A percentile compares a stretch with the other conserved stretches of the same genome.
These are phyloP conservation scores for Papilio helenus DNA, from an alignment of 1,140 invertebrate genomes.

Conservation along the genomic window DNA sequence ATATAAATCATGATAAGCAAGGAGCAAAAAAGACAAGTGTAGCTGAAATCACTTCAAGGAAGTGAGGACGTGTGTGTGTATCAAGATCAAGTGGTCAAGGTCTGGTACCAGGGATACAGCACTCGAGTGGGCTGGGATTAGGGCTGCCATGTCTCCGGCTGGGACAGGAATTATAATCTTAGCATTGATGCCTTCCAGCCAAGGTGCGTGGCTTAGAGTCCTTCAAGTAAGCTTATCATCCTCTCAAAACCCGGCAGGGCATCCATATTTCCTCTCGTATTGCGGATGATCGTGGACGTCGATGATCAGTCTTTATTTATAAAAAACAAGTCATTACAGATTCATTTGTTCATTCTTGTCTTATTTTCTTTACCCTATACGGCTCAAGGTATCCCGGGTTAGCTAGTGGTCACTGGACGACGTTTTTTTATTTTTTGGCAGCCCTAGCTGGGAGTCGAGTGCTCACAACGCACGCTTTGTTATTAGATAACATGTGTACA, in stretches of 20 bases:
- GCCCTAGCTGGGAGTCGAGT: neutral
- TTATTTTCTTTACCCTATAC: too few relatives aligned
- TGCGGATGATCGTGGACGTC: too few relatives aligned
- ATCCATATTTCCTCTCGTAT: too few relatives aligned
- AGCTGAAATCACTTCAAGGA: neutral
- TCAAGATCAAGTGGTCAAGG: slow-evolving; percentile 22
- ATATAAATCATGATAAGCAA: neutral
- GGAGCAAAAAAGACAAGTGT: neutral
- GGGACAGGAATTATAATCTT: neutral
- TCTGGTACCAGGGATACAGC: neutral
- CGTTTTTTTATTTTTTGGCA: neutral
- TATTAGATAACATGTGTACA: neutral
- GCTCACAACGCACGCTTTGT: neutral
- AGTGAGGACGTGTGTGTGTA: slow-evolving; percentile 12
- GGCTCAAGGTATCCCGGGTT: neutral
- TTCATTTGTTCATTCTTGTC: neutral
- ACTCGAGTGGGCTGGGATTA: slow-evolving; percentile 6
- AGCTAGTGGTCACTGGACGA: neutral
- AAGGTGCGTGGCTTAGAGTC: too few relatives aligned
- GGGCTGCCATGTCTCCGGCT: neutral
- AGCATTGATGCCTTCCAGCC: neutral
- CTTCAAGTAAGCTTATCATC: too few relatives aligned
- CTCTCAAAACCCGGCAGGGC: too few relatives aligned
- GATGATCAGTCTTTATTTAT: too few relatives aligned
- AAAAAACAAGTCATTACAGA: neutral